phyloP scores from a whole-genome alignment of 2,797 vertebrate genomes.

The Sebastiscus tertius region DNA sequence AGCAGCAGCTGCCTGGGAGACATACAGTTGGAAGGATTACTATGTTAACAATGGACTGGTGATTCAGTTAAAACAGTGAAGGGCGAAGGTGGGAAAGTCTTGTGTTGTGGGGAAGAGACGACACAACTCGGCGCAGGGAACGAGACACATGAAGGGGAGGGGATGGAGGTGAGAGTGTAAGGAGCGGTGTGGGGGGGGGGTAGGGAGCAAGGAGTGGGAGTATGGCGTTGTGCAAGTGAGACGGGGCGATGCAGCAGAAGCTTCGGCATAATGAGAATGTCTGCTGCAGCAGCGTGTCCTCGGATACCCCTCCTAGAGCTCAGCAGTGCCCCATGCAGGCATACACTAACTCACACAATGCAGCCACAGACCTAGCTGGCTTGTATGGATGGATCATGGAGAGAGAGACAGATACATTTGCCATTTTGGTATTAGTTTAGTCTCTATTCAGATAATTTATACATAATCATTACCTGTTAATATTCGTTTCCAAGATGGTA shows the following conservation, averaged over 20 bases:
- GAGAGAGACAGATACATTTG: neutral
- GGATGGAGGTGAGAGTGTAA: conserved; percentile 28
- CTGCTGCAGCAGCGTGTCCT: conserved; percentile 72
- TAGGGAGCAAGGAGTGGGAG: conserved; percentile 9
- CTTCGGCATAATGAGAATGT: conserved; percentile 43
- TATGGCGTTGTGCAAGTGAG: conserved; percentile 19
- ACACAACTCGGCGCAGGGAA: neutral
- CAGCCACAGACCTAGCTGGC: conserved; percentile 6
- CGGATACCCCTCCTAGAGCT: conserved; percentile 46
- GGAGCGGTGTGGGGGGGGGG: neutral
- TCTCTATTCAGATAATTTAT: neutral
- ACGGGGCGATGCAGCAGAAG: conserved; percentile 60
- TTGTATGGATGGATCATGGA: neutral
- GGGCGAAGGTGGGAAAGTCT: neutral
- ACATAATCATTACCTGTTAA: neutral
- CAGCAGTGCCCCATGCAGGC: conserved; percentile 32
- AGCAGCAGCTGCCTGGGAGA: conserved; percentile 19
- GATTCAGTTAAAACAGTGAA: neutral
- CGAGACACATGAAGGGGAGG: neutral
- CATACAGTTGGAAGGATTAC: neutral
- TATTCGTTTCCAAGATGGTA: neutral
- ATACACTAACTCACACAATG: neutral
- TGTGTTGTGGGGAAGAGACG: neutral
- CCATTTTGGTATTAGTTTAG: neutral
- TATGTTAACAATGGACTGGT: neutral